These are phyloP conservation scores for Calliphora vomitoria DNA, from an alignment of 2,888 invertebrate genomes.

Conservation along the genomic window DNA sequence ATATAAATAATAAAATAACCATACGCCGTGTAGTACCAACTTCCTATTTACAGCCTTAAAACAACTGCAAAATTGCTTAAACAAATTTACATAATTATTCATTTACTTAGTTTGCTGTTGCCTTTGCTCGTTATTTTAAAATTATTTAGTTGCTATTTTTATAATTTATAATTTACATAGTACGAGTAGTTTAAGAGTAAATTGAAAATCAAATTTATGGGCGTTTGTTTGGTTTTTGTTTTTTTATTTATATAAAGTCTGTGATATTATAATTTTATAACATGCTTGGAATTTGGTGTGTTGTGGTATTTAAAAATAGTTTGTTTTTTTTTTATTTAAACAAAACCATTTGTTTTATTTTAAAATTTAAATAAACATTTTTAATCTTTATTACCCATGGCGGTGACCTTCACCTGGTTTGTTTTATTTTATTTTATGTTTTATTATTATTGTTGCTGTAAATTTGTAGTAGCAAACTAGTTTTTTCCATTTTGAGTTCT, in stretches of 20 bases:
- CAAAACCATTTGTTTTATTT: slow-evolving; percentile 31
- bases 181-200: not conserved
- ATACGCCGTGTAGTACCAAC: slow-evolving; percentile 6
- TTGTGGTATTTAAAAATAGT: not conserved
- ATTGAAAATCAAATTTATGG: slow-evolving; percentile 1
- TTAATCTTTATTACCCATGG: slow-evolving; percentile 23
- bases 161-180: not conserved
- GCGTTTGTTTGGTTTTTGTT: not conserved
- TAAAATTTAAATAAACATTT: slow-evolving; percentile 6
- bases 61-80: slow-evolving; percentile 4
- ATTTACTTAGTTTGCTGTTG: not conserved
- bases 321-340: not conserved
- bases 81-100: slow-evolving; percentile 1
- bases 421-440: slow-evolving; percentile 34
- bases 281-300: not conserved
- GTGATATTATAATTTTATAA: too few relatives aligned
- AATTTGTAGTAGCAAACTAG: slow-evolving; percentile 3
- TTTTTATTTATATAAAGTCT: too few relatives aligned
- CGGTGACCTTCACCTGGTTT: slow-evolving; percentile 64
- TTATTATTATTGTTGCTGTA: slow-evolving; percentile 28
- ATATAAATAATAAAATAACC: slow-evolving; percentile 14
- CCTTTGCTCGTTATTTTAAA: not conserved
- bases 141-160: slow-evolving; percentile 2
- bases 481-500: slow-evolving; percentile 4
- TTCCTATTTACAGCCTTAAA: not conserved